These are phyloP conservation scores for Mixornis gularis DNA, from an alignment of 2,113 vertebrate genomes.

Conservation along the genomic window DNA sequence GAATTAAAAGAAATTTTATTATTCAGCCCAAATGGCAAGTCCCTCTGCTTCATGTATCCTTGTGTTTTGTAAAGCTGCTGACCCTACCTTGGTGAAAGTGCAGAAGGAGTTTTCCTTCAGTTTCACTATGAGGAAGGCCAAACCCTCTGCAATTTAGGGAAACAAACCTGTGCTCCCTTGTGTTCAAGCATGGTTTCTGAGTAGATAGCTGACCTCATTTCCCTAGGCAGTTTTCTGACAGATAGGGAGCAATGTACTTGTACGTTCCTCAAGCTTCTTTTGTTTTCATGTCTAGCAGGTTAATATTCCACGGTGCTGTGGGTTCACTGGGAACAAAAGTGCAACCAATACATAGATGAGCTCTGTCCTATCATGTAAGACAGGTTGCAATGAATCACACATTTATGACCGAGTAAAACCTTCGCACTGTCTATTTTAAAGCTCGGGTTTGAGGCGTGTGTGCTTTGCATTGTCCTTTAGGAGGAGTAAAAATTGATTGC, in stretches of 20 bases:
- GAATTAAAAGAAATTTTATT: not conserved
- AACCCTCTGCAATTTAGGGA: not conserved
- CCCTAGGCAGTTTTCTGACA: not conserved
- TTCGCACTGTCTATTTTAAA: not conserved
- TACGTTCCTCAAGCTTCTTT: not conserved
- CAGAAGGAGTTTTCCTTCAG: not conserved
- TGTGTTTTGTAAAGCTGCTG: not conserved
- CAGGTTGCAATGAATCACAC: not conserved
- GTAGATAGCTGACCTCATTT: constrained; percentile 19
- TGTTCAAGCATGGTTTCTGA: not conserved
- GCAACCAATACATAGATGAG: not conserved
- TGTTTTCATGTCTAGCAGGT: not conserved
- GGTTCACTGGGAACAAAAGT: not conserved
- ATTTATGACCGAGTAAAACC: constrained; percentile 14
- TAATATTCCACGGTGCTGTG: not conserved
- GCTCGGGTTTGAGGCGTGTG: not conserved
- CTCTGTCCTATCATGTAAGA: not conserved
- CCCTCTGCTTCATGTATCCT: not conserved
- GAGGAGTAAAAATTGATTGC: constrained; percentile 13
- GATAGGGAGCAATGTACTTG: not conserved
- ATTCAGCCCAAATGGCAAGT: not conserved
- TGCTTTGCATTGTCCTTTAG: constrained; percentile 17
- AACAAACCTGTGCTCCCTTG: not conserved
- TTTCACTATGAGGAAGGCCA: not conserved
- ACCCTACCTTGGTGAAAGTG: not conserved